Evolutionary conservation across 2,113 vertebrate species (phyloP).

Genomic region (Ahaetulla prasina): DNA sequence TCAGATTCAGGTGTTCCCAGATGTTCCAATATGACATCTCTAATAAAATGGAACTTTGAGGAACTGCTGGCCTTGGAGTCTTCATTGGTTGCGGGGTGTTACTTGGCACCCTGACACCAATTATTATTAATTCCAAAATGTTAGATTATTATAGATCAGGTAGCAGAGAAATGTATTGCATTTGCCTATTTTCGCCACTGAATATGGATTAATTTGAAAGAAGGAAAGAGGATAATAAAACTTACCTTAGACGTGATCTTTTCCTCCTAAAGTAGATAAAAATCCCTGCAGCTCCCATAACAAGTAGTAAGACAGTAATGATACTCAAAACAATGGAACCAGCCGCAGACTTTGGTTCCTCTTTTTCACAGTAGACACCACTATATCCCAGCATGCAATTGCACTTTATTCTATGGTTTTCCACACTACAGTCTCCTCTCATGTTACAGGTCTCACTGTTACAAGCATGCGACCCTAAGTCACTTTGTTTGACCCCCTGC

Average conservation of each 20-base stretch:
- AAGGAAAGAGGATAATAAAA: no score
- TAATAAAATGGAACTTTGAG: no score
- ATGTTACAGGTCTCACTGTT: slow-evolving; percentile 67
- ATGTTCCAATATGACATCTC: no score
- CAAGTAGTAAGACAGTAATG: slow-evolving; percentile 54
- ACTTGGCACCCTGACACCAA: not conserved
- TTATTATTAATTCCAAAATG: not conserved
- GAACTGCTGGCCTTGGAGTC: no score
- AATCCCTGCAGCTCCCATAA: slow-evolving; percentile 59
- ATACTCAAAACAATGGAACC: slow-evolving; percentile 63
- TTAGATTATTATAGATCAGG: not conserved
- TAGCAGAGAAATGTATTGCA: not conserved
- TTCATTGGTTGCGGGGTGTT: no score
- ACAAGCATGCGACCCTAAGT: slow-evolving; percentile 64
- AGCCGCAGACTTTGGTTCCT: slow-evolving; percentile 44
- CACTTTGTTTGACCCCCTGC: slow-evolving; percentile 19
- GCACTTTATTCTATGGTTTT: slow-evolving; percentile 64
- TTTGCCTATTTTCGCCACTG: no score
- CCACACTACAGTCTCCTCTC: slow-evolving; percentile 68
- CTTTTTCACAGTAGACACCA: slow-evolving; percentile 76
- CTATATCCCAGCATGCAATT: slow-evolving; percentile 71
- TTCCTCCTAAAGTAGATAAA: slow-evolving; percentile 60
- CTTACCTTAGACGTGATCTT: slow-evolving; percentile 58
- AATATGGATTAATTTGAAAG: not conserved
- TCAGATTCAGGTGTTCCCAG: no score